phyloP scores from a whole-genome alignment of 2,888 invertebrate genomes.

The Eupithecia vulgata region DNA sequence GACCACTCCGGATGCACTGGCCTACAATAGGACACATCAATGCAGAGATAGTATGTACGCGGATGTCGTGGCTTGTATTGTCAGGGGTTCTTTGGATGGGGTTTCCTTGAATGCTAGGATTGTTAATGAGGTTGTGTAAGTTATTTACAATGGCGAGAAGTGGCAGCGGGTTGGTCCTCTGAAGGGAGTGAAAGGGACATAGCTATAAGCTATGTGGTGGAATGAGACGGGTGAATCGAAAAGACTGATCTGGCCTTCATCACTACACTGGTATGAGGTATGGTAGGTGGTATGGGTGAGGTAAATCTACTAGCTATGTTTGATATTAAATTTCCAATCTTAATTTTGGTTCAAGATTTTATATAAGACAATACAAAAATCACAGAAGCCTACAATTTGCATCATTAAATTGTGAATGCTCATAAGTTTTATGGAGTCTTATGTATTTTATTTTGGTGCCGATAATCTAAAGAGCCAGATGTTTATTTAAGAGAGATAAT shows the following conservation, averaged over 20 bases:
- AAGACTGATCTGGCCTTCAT: too few relatives aligned
- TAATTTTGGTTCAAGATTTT: too few relatives aligned
- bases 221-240: too few relatives aligned
- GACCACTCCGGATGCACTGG: constrained; percentile 70
- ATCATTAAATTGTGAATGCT: too few relatives aligned
- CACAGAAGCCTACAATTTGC: too few relatives aligned
- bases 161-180: neutral
- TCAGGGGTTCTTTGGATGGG: constrained; percentile 24
- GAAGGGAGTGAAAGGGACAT: too few relatives aligned
- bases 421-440: neutral
- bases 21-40: constrained; percentile 58
- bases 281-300: too few relatives aligned
- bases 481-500: neutral
- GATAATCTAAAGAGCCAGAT: neutral
- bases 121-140: constrained; percentile 26
- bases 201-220: too few relatives aligned
- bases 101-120: constrained; percentile 21
- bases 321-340: too few relatives aligned
- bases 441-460: neutral
- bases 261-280: too few relatives aligned
- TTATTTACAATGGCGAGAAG: constrained; percentile 4
- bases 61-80: constrained; percentile 39
- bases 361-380: too few relatives aligned
- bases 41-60: constrained; percentile 52
- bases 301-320: too few relatives aligned